Evolutionary conservation across 2,113 vertebrate species (phyloP), one percentile per base, ranked within the genome.

Genomic region (Centropristis striata): DNA sequence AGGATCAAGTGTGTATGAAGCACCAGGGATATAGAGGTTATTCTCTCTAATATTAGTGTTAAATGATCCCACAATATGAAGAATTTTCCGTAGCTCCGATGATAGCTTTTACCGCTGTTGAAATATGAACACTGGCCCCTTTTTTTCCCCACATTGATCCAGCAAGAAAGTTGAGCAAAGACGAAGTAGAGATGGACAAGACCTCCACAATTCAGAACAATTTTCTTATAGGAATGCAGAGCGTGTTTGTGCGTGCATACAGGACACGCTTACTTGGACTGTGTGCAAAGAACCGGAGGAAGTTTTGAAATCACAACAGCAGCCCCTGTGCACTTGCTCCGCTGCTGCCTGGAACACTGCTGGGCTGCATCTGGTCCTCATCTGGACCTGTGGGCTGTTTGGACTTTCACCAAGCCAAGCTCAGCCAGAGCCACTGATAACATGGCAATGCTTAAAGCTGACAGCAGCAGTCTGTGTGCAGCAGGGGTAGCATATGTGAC

Each of bases 361-460:
- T 47, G 61, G 60, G 46, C 65, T 71, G 69, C 92, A 90, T 92
- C 90, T 92, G 92, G 85, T 76, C 83, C 75, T 81, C 92, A 91
- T 92, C 85, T 91, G 89, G 90, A 69, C 68, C 80, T 60, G 89
- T 77, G 79, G 84, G 83, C 75, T 85, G 83, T 27, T 75, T 91
- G 86, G 88, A 88, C 20, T 4, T 82, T 50, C 83, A 88, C 89
- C 86, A 91, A 88, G 21, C 39, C 75, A 78, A 86, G 88, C 85
- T 78, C 71, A 68, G 66, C 44, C 57, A 68, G 65, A 85, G 81
- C 80, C 88, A 71, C 81, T 55, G 89, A 90, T 66, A 92, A 84
- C 83, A 86, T 54, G 87, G 78, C 85, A 65, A 9, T 3, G 50
- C 66, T 66, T 21, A 44, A 25, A 53, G 78, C 84, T 82, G 68